phyloP scores from a whole-genome alignment of 2,888 invertebrate species.

The Archaeoteleia sp. region DNA sequence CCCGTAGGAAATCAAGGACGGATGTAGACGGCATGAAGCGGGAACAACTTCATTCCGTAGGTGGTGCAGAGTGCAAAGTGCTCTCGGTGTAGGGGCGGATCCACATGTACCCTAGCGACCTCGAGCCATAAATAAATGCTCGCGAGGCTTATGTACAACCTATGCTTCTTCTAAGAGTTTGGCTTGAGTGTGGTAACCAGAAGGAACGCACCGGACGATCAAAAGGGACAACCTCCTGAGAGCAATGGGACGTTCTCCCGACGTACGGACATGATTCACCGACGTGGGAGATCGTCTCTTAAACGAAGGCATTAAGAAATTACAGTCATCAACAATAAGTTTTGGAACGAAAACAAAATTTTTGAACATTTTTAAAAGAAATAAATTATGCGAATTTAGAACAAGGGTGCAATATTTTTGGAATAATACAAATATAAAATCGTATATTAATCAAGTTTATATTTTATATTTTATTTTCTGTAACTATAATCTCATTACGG shows the following conservation, averaged over 20 bases:
- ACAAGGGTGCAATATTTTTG: too few relatives aligned
- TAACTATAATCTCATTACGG: too few relatives aligned
- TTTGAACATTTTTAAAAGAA: too few relatives aligned
- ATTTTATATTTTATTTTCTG: too few relatives aligned
- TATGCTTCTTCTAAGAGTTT: slow-evolving; percentile 54
- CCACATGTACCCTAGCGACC: slow-evolving; percentile 70
- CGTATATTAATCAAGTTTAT: too few relatives aligned
- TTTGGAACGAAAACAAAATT: too few relatives aligned
- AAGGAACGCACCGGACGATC: slow-evolving; percentile 71
- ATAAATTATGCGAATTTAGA: too few relatives aligned
- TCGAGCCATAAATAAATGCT: slow-evolving; percentile 74
- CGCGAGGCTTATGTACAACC: slow-evolving; percentile 63
- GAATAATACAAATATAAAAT: too few relatives aligned
- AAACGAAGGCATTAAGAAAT: slow-evolving; percentile 45
- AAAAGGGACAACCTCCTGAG: slow-evolving; percentile 70
- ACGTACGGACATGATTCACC: slow-evolving; percentile 69
- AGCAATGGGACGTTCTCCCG: slow-evolving; percentile 56
- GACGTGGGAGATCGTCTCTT: slow-evolving; percentile 46
- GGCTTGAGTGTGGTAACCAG: slow-evolving; percentile 58
- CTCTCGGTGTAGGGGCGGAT: slow-evolving; percentile 68
- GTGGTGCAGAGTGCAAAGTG: slow-evolving; percentile 64
- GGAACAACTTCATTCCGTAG: slow-evolving; percentile 67
- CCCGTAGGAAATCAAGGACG: slow-evolving; percentile 55
- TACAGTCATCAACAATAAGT: slow-evolving; percentile 44
- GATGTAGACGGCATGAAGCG: slow-evolving; percentile 53